These are phyloP conservation scores for Horisme vitalbata DNA, from an alignment of 2,888 invertebrate genomes.

Conservation along the genomic window DNA sequence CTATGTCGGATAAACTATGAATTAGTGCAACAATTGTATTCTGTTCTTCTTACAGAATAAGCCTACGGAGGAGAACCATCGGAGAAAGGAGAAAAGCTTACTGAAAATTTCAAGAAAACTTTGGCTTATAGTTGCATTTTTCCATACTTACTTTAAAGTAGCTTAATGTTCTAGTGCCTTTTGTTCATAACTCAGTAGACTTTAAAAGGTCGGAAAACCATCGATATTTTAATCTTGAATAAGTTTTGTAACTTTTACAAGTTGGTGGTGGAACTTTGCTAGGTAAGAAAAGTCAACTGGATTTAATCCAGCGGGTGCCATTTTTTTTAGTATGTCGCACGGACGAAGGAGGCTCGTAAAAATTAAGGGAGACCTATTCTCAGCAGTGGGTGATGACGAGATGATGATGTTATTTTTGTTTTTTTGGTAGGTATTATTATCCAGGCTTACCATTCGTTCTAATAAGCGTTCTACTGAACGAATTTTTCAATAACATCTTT, in stretches of 20 bases:
- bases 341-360: no score
- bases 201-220: slow-evolving; percentile 14
- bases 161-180: slow-evolving; percentile 22
- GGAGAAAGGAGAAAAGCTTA: slow-evolving; percentile 48
- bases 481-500: no score
- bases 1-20: no score
- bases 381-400: no score
- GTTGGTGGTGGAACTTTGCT: background rate
- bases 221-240: slow-evolving; percentile 18
- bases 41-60: background rate
- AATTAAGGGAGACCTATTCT: no score
- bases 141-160: slow-evolving; percentile 36
- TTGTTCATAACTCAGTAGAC: slow-evolving; percentile 19
- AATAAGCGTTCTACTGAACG: no score
- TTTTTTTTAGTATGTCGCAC: no score
- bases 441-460: no score
- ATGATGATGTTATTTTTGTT: no score
- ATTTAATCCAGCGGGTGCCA: slow-evolving; percentile 1
- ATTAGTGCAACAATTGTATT: no score
- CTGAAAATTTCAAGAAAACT: slow-evolving; percentile 48
- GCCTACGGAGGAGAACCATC: no score
- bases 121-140: slow-evolving; percentile 43
- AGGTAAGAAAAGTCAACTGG: slow-evolving; percentile 1
- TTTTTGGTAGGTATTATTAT: no score
- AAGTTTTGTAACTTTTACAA: slow-evolving; percentile 9